Base-by-base conservation (phyloP, 2,797 vertebrate genomes). In the Lepilemur septentrionalis region DNA sequence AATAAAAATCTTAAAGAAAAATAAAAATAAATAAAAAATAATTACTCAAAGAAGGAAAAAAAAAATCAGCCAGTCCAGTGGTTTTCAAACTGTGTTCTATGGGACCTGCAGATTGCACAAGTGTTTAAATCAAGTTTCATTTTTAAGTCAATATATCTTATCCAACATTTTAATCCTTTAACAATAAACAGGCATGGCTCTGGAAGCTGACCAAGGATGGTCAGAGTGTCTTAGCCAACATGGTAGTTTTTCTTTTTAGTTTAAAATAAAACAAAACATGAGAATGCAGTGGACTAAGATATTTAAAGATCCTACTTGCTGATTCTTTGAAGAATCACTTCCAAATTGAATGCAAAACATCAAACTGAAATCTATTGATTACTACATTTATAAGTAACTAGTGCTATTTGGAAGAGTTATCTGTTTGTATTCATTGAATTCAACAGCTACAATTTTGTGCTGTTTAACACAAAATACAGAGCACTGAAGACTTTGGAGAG, bases 261-360 rank as follows among this genome's bases (percentile, higher is more conserved):
- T 88, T 90, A 67, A 76, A 86, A 78, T 84, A 81, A 90, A 86
- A 55, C 28, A 6, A 18, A 73, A 85, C 69, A 78, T 23, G 25
- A 86, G 7, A 75, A 69, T 50, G 8, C 10, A 46, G 18, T 35
- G 25, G 20, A 76, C 89, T 48, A 83, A 84, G 65, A 81, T 67
- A 87, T 88, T 80, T 80, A 70, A 92, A 96, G 10, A 81, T 55
- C 25, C 52, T 78, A 65, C 25, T 94, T 25, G 22, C 67, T 82
- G 18, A 93, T 73, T 93, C 61, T 76, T 95, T 73, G n/a, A 38
- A 94, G 72, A 79, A 38, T 65, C 63, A 94, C 43, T 85, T 88
- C 30, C 50, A 91, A 67, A 65, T 72, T 80, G 46, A 97, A 50
- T 76, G 22, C 41, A 93, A 63, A 67, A 84, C 7, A 43, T 15